Conservation (phyloP, 1,140 invertebrate species). For the Drosophila nannoptera region DNA sequence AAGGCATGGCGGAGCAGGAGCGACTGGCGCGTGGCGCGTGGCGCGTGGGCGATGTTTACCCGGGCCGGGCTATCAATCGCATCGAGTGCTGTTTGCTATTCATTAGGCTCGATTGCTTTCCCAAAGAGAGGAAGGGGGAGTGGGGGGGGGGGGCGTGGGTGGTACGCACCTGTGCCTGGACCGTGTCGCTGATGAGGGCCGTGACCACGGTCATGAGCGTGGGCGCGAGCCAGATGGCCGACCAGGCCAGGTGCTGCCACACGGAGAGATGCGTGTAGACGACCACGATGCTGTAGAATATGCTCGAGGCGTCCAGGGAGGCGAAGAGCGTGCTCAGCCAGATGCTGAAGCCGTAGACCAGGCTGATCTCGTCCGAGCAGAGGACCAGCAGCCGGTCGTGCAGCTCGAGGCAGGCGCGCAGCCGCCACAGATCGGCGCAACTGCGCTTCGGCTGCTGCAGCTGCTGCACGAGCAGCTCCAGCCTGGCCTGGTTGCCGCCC, state of each 20-base stretch:
- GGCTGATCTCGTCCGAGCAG: slow-evolving; percentile 59
- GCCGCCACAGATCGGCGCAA: slow-evolving; percentile 11
- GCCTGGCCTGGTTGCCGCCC: slow-evolving; percentile 39
- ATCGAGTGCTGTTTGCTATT: slow-evolving; percentile 18
- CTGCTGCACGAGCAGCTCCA: slow-evolving; percentile 25
- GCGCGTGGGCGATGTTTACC: background rate
- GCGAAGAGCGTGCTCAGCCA: slow-evolving; percentile 51
- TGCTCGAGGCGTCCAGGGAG: slow-evolving; percentile 55
- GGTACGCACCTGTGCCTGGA: slow-evolving; percentile 55
- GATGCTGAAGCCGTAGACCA: slow-evolving; percentile 61
- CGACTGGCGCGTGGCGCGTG: slow-evolving; percentile 3
- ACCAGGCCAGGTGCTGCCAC: slow-evolving; percentile 5
- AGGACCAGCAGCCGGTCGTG: slow-evolving; percentile 60
- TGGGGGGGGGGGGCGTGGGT: background rate
- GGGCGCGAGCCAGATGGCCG: slow-evolving; percentile 53
- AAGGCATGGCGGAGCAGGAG: slow-evolving; percentile 36
- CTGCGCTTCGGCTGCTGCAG: slow-evolving; percentile 34
- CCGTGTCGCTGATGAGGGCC: slow-evolving; percentile 46
- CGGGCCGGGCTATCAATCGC: background rate
- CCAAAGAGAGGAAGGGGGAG: no score
- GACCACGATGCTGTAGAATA: slow-evolving; percentile 54
- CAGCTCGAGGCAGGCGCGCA: slow-evolving; percentile 51
- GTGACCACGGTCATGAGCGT: slow-evolving; percentile 49
- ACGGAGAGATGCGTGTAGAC: slow-evolving; percentile 2
- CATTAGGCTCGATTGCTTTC: background rate